These are phyloP conservation scores for Limnodromus scolopaceus DNA, from an alignment of 2,797 vertebrate genomes.

Conservation along the genomic window DNA sequence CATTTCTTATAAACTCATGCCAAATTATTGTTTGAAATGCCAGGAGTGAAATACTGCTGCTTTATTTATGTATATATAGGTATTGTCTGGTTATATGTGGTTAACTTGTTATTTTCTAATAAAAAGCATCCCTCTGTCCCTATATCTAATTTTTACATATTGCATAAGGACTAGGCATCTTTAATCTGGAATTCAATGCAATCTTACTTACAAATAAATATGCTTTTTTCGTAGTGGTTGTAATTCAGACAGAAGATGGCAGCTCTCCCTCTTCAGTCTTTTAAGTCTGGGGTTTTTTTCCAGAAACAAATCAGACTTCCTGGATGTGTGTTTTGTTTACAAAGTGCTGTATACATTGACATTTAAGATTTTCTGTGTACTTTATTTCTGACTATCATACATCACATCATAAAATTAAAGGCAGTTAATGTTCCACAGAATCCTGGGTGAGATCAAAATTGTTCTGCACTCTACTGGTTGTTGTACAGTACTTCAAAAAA, in stretches of 20 bases:
- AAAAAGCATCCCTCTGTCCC: background rate
- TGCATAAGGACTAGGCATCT: background rate
- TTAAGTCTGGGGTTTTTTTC: conserved; percentile 30
- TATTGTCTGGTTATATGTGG: background rate
- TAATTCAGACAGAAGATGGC: conserved; percentile 62
- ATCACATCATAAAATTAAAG: conserved; percentile 67
- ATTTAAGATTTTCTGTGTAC: conserved; percentile 72
- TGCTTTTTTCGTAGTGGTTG: background rate
- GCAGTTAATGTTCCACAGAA: conserved; percentile 54
- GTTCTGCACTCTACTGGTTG: conserved; percentile 38
- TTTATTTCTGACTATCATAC: conserved; percentile 63
- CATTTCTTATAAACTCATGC: background rate
- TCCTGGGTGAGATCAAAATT: background rate
- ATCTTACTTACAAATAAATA: conserved; percentile 40
- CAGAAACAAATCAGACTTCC: conserved; percentile 63
- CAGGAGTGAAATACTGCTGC: background rate
- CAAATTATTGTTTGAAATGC: background rate
- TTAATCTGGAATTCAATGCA: background rate
- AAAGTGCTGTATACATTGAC: conserved; percentile 67
- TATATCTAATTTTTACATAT: background rate
- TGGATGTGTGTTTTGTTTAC: conserved; percentile 74
- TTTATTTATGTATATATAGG: background rate
- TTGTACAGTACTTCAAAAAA: conserved; percentile 6
- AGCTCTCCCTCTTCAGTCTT: conserved; percentile 56
- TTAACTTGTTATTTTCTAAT: background rate